Conservation (phyloP, 37 sponge, comb jelly and placozoan species). For the Diacarnus erythraeanus region DNA sequence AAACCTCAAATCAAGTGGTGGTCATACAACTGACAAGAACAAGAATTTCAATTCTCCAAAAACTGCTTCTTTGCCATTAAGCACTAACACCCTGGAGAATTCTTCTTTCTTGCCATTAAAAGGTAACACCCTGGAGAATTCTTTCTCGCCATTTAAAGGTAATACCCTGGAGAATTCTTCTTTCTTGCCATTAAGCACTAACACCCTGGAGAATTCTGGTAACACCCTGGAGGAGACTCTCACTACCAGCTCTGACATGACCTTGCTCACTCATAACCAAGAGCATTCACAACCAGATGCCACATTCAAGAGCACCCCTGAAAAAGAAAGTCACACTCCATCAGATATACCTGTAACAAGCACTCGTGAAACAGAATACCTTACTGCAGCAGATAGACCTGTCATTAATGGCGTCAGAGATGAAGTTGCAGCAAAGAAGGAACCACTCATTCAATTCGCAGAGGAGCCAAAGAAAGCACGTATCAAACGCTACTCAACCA, state of each 20-base stretch:
- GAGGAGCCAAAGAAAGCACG: conserved; percentile 21
- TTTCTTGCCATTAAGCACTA: no score
- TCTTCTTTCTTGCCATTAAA: background rate
- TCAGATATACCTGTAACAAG: no score
- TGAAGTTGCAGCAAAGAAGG: no score
- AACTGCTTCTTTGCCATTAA: background rate
- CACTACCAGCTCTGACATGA: background rate
- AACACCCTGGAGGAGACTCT: background rate
- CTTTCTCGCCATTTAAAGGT: background rate
- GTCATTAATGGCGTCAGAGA: no score
- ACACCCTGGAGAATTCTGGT: background rate
- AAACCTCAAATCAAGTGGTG: background rate
- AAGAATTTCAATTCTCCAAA: background rate
- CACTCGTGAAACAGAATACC: background rate
- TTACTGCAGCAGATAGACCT: background rate
- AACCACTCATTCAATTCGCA: no score
- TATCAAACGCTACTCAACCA: conserved; percentile 29
- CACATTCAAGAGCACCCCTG: background rate
- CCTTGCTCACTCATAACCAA: background rate
- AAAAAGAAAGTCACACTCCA: no score
- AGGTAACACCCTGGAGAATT: background rate
- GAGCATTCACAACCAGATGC: background rate
- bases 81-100: background rate
- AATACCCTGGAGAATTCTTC: background rate
- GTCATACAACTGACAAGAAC: background rate